These are phyloP conservation scores for Amblyraja radiata DNA, from an alignment of 2,797 vertebrate species.

Conservation along the genomic window DNA sequence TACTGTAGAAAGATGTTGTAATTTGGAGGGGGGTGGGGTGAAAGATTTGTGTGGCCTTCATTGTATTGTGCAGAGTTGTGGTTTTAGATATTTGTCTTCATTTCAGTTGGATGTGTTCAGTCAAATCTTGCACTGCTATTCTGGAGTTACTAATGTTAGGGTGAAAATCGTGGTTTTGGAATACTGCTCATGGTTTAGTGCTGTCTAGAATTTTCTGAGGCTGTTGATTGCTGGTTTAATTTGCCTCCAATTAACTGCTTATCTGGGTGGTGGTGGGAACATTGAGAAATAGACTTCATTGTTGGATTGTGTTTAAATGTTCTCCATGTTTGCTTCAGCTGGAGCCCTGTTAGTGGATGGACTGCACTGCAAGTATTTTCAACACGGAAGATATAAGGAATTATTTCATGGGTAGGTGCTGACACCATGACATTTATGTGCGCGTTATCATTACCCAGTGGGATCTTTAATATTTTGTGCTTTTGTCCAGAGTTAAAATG, in stretches of 20 bases:
- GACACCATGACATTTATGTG: background rate
- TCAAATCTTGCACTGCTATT: background rate
- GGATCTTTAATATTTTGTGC: background rate
- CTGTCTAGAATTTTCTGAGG: background rate
- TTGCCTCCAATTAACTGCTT: background rate
- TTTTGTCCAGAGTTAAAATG: slow-evolving; percentile 28
- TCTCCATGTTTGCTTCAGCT: no score
- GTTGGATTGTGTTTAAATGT: no score
- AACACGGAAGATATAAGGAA: no score
- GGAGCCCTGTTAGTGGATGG: no score
- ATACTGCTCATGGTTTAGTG: background rate
- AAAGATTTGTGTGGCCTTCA: background rate
- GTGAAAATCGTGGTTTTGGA: background rate
- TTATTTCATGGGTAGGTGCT: no score
- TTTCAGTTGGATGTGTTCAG: background rate
- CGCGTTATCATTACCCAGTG: no score
- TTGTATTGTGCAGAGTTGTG: background rate
- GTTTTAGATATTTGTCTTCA: background rate
- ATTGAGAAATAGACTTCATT: no score
- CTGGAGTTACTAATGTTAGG: background rate
- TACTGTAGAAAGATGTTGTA: background rate
- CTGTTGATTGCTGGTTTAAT: background rate
- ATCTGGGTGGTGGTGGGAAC: no score
- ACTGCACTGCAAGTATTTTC: no score
- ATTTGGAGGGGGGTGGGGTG: background rate